These are phyloP conservation scores for Crocidura indochinensis DNA, from an alignment of 2,797 vertebrate genomes.

Conservation along the genomic window DNA sequence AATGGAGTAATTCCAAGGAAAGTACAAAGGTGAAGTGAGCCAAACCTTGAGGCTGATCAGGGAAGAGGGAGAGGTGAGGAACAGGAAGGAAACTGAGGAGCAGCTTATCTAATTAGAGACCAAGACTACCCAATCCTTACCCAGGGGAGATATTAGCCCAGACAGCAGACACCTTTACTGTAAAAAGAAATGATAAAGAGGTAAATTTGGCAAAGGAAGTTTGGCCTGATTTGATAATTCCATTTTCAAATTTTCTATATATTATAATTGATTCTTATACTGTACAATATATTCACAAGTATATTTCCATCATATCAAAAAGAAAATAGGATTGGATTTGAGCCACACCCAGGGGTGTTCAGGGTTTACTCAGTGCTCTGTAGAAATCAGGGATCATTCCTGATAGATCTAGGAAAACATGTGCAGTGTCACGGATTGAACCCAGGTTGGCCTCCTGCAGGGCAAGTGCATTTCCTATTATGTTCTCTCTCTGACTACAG, in stretches of 20 bases:
- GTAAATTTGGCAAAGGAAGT: neutral
- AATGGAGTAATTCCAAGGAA: neutral
- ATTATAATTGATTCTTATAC: slow-evolving; percentile 39
- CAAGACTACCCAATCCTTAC: no score
- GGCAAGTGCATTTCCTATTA: no score
- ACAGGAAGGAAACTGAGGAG: neutral
- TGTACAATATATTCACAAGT: neutral
- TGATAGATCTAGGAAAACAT: no score
- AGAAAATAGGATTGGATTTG: neutral
- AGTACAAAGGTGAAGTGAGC: neutral
- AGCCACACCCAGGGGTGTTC: no score
- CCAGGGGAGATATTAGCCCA: no score
- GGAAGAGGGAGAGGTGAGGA: neutral
- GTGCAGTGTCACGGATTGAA: no score
- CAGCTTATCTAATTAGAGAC: neutral
- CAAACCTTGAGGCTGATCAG: neutral
- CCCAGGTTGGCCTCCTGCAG: neutral
- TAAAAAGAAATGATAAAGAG: neutral
- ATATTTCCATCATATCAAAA: slow-evolving; percentile 16
- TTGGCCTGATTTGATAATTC: slow-evolving; percentile 29
- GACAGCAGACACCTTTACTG: neutral
- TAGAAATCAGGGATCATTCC: no score
- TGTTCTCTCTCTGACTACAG: neutral
- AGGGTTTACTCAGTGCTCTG: no score
- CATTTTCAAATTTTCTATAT: slow-evolving; percentile 48